phyloP scores from a whole-genome alignment of 2,888 invertebrate genomes.

The Anagyrus pseudococci region DNA sequence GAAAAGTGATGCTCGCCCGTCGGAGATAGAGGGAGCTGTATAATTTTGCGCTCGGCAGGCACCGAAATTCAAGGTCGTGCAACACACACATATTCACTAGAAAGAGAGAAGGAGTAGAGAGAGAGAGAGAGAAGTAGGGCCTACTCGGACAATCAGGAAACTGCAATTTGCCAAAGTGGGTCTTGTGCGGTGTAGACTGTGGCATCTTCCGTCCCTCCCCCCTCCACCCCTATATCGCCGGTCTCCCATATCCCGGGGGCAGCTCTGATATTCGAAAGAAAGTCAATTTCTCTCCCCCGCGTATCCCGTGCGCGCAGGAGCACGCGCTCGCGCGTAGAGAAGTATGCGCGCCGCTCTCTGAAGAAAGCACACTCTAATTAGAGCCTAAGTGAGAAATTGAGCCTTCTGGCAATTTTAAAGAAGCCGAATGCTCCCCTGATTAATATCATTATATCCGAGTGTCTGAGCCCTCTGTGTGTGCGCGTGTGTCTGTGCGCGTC shows the following conservation, averaged over 20 bases:
- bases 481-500: too few species aligned
- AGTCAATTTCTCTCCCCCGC: not conserved
- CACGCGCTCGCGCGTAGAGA: not conserved
- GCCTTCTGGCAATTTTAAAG: slow-evolving; percentile 62
- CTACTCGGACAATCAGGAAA: slow-evolving; percentile 49
- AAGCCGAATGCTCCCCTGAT: slow-evolving; percentile 60
- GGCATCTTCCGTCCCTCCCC: slow-evolving; percentile 46
- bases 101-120: not conserved
- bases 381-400: slow-evolving; percentile 62
- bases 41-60: too few species aligned
- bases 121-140: not conserved
- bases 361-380: slow-evolving; percentile 55
- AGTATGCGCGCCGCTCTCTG: slow-evolving; percentile 30
- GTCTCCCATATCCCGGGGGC: too few species aligned
- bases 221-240: too few species aligned
- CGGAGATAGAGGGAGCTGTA: too few species aligned
- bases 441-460: slow-evolving; percentile 57
- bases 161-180: slow-evolving; percentile 58
- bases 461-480: not conserved
- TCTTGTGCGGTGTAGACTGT: slow-evolving; percentile 48
- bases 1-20: too few species aligned
- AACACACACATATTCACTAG: not conserved
- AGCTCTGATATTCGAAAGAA: slow-evolving; percentile 14
- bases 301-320: not conserved
- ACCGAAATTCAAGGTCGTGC: not conserved